phyloP scores from a whole-genome alignment of 2,113 vertebrate genomes.

The Tichodroma muraria region DNA sequence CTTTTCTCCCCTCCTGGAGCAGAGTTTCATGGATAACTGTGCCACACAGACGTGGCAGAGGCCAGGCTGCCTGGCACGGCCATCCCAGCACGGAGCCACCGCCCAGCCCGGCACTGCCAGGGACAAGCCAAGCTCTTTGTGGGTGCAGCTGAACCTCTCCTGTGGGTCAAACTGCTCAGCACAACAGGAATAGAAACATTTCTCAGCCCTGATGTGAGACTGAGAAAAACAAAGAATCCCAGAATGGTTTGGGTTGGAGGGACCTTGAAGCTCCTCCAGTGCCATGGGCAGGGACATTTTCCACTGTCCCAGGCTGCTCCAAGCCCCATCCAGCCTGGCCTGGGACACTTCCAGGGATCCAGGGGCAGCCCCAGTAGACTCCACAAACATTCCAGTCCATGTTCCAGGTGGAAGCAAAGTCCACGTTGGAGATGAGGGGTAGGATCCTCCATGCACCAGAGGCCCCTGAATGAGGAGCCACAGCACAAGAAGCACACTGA shows the following conservation, averaged over 20 bases:
- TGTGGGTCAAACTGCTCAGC: rapidly evolving
- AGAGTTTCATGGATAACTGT: neutral
- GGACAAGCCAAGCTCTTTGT: neutral
- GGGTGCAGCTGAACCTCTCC: neutral
- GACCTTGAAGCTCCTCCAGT: neutral
- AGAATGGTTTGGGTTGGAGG: neutral
- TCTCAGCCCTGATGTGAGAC: rapidly evolving
- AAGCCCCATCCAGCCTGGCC: neutral
- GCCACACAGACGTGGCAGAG: neutral
- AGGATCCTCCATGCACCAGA: no score
- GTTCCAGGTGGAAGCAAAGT: neutral
- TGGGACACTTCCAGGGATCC: rapidly evolving
- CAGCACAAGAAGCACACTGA: rapidly evolving
- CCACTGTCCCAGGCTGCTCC: neutral
- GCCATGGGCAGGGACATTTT: neutral
- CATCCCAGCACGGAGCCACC: neutral
- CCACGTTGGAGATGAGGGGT: rapidly evolving
- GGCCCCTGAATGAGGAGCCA: neutral
- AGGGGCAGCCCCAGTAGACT: neutral
- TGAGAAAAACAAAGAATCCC: neutral
- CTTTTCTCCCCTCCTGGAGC: neutral
- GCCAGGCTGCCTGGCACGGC: rapidly evolving
- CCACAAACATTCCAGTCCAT: neutral
- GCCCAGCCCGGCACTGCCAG: neutral
- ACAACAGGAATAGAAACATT: neutral